phyloP scores from a whole-genome alignment of 2,113 vertebrate species.

The Lonchura striata region DNA sequence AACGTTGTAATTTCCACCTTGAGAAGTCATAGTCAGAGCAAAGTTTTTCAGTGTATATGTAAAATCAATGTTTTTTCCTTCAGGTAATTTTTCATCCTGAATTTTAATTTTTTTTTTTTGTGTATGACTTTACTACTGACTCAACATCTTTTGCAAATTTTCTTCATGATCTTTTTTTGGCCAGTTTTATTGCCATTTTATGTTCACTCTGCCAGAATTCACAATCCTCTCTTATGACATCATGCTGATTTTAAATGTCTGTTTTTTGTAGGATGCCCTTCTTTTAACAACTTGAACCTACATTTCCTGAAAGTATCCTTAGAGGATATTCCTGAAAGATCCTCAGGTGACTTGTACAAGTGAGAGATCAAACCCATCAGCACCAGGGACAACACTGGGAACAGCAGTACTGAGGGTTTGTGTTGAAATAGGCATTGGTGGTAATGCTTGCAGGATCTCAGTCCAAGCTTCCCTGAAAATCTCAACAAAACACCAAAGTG shows the following conservation, averaged over 20 bases:
- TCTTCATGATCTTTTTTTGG: not conserved
- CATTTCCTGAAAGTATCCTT: not conserved
- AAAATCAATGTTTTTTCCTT: not conserved
- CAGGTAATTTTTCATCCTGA: not conserved
- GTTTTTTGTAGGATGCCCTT: not conserved
- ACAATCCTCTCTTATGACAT: not conserved
- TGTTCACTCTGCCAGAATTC: not conserved
- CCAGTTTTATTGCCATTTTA: not conserved
- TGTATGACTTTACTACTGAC: not conserved
- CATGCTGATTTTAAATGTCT: not conserved
- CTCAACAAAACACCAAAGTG: not conserved
- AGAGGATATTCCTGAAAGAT: no score
- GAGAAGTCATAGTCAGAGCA: not conserved
- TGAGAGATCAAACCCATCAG: not conserved
- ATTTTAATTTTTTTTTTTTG: not conserved
- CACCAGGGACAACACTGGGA: not conserved
- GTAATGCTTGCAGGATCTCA: not conserved
- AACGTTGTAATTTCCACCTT: not conserved
- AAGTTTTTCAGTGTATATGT: not conserved
- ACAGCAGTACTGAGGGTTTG: accelerated
- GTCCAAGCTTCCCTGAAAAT: not conserved
- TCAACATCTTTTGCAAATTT: accelerated
- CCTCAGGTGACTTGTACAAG: not conserved
- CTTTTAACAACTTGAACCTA: not conserved
- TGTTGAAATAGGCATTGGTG: not conserved